Evolutionary conservation across 2,888 invertebrate species (phyloP), one percentile per base, ranked within the genome.

Genomic region (Conomelus anceps): DNA sequence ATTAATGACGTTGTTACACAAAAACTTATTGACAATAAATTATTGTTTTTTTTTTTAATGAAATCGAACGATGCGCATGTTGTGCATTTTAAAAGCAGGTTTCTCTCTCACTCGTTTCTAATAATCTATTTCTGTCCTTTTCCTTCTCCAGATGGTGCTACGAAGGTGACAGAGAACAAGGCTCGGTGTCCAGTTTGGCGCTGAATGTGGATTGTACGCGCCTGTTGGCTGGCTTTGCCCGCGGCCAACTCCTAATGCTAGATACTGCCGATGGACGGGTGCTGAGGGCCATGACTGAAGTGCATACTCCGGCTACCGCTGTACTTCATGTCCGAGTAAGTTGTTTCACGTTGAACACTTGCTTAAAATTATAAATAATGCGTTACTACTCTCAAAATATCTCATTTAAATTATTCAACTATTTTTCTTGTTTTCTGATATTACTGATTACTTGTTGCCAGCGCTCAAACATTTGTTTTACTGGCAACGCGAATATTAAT

Each of bases 181-280:
- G 95, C 1, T 93, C 95, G 20, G 95, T 95, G 11, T 94, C 95
- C 9, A 93, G 94, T 85, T 93, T 99, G 90, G 96, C 97, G 41
- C 98, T 98, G 92, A 99, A 98, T 94, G 94, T 96, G 89, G 98
- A 98, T 92, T 97, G 97, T 89, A 96, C 96, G 7, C 95, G 99
- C 90, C 94, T 99, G 34, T 94, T 99, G 23, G 97, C 96, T 87
- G 98, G 97, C 22, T 94, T 93, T 92, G 96, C 96, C 88, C 95
- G 98, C 90, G 99, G 99, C 23, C 95, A 97, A 91, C 97, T 99
- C 90, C 96, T 97, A 88, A 98, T 99, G 96, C 96, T 98, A 93
- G 98, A 99, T 94, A 96, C 96, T 90, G 94, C 95, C 87, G 96
- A 95, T 92, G 98, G 97, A 0, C 97, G 97, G 93, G 94, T 97